phyloP scores from a whole-genome alignment of 2,113 vertebrate genomes.

The Leptosomus discolor region DNA sequence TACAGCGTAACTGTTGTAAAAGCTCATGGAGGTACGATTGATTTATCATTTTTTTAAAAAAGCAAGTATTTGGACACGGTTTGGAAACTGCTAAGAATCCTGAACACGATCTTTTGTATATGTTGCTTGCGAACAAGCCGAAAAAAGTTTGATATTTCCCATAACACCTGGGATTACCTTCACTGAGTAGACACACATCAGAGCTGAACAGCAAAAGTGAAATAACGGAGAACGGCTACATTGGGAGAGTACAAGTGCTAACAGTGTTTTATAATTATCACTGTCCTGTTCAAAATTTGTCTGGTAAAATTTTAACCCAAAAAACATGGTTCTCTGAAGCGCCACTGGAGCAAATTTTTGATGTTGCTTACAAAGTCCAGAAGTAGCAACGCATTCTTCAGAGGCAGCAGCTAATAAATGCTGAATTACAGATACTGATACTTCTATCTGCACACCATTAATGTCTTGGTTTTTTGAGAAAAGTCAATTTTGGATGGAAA shows the following conservation, averaged over 20 bases:
- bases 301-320: not conserved
- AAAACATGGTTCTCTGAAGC: not conserved
- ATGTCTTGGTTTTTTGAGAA: not conserved
- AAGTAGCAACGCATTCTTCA: not conserved
- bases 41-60: not conserved
- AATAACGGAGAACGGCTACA: not conserved
- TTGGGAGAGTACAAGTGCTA: accelerated
- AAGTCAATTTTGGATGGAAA: not conserved
- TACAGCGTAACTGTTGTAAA: not conserved
- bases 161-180: not conserved
- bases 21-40: not conserved
- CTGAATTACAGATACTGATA: not conserved
- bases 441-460: not conserved
- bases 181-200: not conserved
- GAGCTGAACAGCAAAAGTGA: not conserved
- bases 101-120: not conserved
- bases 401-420: not conserved
- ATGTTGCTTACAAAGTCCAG: not conserved
- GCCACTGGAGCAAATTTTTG: not conserved
- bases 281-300: not conserved
- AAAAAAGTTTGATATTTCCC: not conserved
- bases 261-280: not conserved
- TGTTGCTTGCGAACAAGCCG: not conserved
- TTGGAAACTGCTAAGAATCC: not conserved
- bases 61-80: not conserved